These are phyloP conservation scores for Pipistrellus kuhlii DNA, from an alignment of 2,797 vertebrate genomes.

Conservation along the genomic window DNA sequence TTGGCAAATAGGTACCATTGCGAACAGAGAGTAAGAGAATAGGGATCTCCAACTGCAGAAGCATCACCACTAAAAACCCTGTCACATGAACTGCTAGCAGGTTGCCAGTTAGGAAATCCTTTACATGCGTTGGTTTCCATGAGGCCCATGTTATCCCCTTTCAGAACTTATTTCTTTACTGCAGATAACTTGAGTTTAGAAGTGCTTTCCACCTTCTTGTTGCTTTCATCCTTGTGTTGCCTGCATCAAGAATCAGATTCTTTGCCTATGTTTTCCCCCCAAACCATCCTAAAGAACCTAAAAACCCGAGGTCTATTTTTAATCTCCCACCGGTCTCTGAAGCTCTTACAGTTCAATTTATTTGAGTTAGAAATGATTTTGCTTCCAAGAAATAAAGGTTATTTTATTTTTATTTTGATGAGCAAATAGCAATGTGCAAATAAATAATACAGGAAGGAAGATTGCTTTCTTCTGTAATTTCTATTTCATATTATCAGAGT, in stretches of 20 bases:
- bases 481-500: slow-evolving; percentile 4
- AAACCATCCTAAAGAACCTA: slow-evolving; percentile 59
- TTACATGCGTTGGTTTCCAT: background rate
- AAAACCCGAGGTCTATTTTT: slow-evolving; percentile 52
- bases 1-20: background rate
- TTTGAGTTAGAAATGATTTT: slow-evolving; percentile 33
- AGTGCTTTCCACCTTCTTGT: slow-evolving; percentile 57
- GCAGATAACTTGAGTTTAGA: background rate
- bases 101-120: background rate
- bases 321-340: background rate
- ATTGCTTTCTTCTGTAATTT: slow-evolving; percentile 10
- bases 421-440: background rate
- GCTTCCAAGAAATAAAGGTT: background rate
- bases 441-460: background rate
- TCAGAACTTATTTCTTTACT: slow-evolving; percentile 15
- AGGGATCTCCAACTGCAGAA: background rate
- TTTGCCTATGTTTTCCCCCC: slow-evolving; percentile 69
- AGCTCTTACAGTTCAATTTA: slow-evolving; percentile 23
- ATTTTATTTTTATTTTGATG: slow-evolving; percentile 52
- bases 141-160: background rate
- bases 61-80: background rate
- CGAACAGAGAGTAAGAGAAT: background rate
- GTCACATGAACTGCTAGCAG: background rate
- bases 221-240: background rate
- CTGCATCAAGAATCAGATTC: background rate